Conservation (phyloP, 2,888 invertebrate genomes). For the Anorthoa munda region DNA sequence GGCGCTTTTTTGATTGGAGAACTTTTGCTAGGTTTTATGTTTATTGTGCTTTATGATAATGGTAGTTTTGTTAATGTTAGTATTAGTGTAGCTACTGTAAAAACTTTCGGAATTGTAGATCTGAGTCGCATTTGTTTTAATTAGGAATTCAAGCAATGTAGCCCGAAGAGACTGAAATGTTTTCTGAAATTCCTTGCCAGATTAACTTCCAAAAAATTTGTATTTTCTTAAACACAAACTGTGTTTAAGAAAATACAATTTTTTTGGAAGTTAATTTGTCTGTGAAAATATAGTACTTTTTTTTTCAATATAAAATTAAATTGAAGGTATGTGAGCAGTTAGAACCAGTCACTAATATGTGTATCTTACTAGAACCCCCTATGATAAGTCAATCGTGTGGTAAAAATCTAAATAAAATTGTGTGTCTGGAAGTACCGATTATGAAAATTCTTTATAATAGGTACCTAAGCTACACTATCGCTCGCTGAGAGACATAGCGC, state of each 20-base stretch:
- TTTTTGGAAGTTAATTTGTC: neutral
- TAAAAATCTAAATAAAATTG: too few species aligned
- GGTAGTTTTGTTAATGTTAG: neutral
- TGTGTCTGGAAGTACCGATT: too few species aligned
- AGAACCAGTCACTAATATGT: too few species aligned
- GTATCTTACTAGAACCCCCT: too few species aligned
- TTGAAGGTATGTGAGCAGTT: too few species aligned
- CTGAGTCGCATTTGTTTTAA: neutral
- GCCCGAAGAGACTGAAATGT: too few species aligned
- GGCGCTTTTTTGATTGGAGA: conserved; percentile 36
- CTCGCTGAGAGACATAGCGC: too few species aligned
- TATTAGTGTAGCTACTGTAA: neutral
- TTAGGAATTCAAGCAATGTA: neutral
- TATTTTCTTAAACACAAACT: neutral
- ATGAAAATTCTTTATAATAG: too few species aligned
- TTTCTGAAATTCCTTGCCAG: neutral
- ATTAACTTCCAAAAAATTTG: neutral
- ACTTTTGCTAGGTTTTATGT: conserved; percentile 27
- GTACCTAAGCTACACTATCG: too few species aligned
- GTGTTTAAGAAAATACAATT: too few species aligned
- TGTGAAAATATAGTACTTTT: neutral
- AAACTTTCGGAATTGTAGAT: neutral
- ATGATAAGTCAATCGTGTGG: too few species aligned
- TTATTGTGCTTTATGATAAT: conserved; percentile 28
- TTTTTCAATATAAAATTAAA: too few species aligned